A percentile compares a stretch with the other conserved stretches of the same genome.
Evolutionary conservation across 2,113 vertebrate genomes (phyloP).

Genomic region (Sinocyclocheilus maitianheensis): DNA sequence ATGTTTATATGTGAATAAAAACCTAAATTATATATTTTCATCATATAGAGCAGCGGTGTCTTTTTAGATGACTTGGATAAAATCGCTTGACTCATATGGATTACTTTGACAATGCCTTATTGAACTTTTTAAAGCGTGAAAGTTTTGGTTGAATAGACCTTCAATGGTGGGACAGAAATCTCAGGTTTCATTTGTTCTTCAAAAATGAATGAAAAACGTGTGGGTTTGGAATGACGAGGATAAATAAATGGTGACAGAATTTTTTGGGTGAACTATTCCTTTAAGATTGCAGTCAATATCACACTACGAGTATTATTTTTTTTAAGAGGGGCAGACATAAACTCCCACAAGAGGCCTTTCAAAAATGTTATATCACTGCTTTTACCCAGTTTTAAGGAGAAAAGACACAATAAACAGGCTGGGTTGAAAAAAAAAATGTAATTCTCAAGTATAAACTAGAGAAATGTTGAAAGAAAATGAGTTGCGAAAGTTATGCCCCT

Average conservation of each 20-base stretch:
- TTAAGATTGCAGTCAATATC: not conserved
- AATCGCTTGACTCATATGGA: not conserved
- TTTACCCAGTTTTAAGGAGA: not conserved
- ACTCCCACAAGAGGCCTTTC: not conserved
- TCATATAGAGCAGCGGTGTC: not conserved
- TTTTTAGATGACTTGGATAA: not conserved
- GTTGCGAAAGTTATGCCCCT: not conserved
- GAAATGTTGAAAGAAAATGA: not conserved
- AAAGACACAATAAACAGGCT: not conserved
- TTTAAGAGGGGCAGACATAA: not conserved
- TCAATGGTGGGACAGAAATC: not conserved
- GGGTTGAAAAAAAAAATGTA: not conserved
- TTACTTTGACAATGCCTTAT: not conserved
- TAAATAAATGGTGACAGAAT: not conserved
- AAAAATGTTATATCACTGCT: not conserved
- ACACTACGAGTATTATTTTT: conserved; percentile 1
- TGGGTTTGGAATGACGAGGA: not conserved
- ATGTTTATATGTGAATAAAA: too few relatives aligned
- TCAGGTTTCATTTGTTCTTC: not conserved
- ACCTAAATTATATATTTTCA: not conserved
- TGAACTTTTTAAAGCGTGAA: not conserved
- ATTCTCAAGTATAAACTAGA: conserved; percentile 1
- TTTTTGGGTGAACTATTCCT: not conserved
- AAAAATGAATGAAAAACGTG: not conserved
- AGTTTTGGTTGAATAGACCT: not conserved